These are phyloP conservation scores for Pachyuromys duprasi DNA, from an alignment of 2,797 vertebrate species.

Conservation along the genomic window DNA sequence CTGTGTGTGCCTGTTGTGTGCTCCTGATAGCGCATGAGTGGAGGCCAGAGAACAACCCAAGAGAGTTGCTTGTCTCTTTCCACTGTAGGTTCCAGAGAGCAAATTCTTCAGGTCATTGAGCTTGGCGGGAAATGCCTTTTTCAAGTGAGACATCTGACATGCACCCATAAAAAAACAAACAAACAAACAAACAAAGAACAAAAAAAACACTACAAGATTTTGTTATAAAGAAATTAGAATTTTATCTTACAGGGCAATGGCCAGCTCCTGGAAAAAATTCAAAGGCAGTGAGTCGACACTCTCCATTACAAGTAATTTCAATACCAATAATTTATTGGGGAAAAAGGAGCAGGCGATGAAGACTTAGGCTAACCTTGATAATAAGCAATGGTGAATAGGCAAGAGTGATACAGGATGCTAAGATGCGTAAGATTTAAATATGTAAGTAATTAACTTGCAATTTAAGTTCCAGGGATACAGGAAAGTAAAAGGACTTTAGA, in stretches of 20 bases:
- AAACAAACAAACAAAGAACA: too few relatives aligned
- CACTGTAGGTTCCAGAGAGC: background rate
- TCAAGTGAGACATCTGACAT: background rate
- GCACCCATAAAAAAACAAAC: background rate
- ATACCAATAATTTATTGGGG: background rate
- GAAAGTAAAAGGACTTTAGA: background rate
- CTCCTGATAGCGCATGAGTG: rapidly evolving
- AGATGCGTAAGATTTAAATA: background rate
- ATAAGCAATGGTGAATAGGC: background rate
- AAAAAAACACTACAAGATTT: background rate
- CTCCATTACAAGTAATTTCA: background rate
- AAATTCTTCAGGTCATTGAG: background rate
- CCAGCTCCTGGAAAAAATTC: background rate
- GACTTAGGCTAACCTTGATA: background rate
- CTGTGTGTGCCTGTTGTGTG: background rate
- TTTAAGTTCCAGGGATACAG: background rate
- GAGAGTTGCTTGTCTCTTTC: too few relatives aligned
- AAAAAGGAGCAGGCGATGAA: background rate
- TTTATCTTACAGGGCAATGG: background rate
- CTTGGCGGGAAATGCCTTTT: background rate
- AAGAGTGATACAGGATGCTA: background rate
- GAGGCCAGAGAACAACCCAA: background rate
- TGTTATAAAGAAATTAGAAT: constrained; percentile 1
- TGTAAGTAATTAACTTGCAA: background rate
- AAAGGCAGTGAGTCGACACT: background rate